Percentiles rank a stretch among this genome's conserved stretches.
phyloP scores from a whole-genome alignment of 2,888 invertebrate genomes.

The Argyresthia goedartella region DNA sequence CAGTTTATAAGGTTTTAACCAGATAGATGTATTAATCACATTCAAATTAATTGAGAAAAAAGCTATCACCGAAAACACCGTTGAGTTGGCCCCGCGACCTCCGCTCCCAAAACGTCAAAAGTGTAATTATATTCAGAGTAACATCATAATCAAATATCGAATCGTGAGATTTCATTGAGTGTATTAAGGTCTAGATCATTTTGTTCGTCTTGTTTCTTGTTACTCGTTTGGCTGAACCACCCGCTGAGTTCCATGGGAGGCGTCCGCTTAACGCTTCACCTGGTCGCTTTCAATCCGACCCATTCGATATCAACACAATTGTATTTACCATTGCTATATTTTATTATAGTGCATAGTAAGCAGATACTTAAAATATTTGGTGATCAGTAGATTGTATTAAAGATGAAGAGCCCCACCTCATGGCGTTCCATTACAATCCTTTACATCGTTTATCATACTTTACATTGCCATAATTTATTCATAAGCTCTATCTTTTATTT shows the following conservation, averaged over 20 bases:
- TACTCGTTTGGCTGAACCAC: slow-evolving; percentile 61
- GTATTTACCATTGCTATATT: too few species aligned
- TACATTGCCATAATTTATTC: slow-evolving; percentile 68
- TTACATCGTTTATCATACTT: slow-evolving; percentile 68
- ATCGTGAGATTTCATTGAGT: slow-evolving; percentile 56
- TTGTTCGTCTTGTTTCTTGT: slow-evolving; percentile 38
- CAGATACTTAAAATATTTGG: too few species aligned
- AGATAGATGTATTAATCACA: not conserved
- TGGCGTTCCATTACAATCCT: slow-evolving; percentile 58
- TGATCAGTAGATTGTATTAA: too few species aligned
- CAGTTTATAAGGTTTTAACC: not conserved
- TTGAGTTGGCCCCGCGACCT: slow-evolving; percentile 18
- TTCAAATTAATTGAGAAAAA: not conserved
- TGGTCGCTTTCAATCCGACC: slow-evolving; percentile 20
- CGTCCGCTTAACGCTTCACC: slow-evolving; percentile 36
- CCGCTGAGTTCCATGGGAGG: slow-evolving; percentile 65
- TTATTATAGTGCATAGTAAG: too few species aligned
- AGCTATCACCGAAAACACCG: not conserved
- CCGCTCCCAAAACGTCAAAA: slow-evolving; percentile 52
- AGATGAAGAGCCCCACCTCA: slow-evolving; percentile 29
- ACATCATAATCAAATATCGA: slow-evolving; percentile 56
- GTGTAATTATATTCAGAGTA: slow-evolving; percentile 54
- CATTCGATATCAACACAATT: too few species aligned
- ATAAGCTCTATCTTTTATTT: slow-evolving; percentile 55
- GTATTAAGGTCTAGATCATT: slow-evolving; percentile 52